Percentiles rank a stretch among this genome's conserved stretches.
Evolutionary conservation across 2,888 invertebrate species (phyloP).

Genomic region (Acronicta leporina): DNA sequence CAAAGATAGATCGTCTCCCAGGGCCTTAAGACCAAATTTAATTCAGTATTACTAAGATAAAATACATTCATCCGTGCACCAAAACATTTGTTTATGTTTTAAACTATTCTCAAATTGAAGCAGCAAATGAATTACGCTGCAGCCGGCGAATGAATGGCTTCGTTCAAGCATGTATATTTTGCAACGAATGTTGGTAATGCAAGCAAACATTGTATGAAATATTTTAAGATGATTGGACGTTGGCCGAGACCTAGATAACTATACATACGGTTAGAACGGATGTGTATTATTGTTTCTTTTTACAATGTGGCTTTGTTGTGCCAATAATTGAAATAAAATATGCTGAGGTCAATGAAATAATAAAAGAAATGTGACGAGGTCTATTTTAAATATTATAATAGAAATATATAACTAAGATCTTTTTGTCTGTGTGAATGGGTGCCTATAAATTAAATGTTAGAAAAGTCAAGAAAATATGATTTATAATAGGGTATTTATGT

Average conservation of each 20-base stretch:
- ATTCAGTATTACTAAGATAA: slow-evolving; percentile 33
- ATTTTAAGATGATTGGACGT: slow-evolving; percentile 28
- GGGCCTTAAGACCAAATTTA: slow-evolving; percentile 22
- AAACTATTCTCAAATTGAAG: slow-evolving; percentile 39
- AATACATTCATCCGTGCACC: slow-evolving; percentile 36
- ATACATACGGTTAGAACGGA: slow-evolving; percentile 7
- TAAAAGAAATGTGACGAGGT: background rate
- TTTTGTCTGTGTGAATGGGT: too few species aligned
- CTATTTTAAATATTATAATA: too few species aligned
- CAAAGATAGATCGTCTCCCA: background rate
- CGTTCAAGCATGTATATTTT: slow-evolving; percentile 19
- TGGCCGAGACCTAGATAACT: slow-evolving; percentile 39
- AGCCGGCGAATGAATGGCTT: slow-evolving; percentile 32
- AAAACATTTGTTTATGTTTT: slow-evolving; percentile 46
- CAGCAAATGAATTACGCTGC: slow-evolving; percentile 43
- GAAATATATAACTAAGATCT: too few species aligned
- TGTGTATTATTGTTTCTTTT: background rate
- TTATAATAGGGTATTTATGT: too few species aligned
- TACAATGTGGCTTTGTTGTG: background rate
- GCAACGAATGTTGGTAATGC: slow-evolving; percentile 24
- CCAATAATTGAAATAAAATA: background rate
- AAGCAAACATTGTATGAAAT: slow-evolving; percentile 24
- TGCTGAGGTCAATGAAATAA: background rate
- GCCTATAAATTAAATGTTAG: too few species aligned
- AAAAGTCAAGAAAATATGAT: too few species aligned